Evolutionary conservation across 2,888 invertebrate genomes (phyloP).

Genomic region (Noctua janthe): DNA sequence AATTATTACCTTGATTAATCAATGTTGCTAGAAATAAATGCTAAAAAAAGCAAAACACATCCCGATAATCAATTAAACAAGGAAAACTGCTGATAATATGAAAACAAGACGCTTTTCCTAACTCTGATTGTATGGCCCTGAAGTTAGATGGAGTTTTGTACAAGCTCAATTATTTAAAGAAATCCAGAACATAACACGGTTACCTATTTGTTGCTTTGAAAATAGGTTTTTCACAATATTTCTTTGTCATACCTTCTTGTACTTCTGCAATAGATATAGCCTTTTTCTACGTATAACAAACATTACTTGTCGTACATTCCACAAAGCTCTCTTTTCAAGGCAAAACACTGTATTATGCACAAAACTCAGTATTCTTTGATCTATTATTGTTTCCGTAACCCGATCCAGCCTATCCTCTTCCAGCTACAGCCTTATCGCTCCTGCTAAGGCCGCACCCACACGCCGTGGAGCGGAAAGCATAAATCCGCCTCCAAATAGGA

Average conservation of each 20-base stretch:
- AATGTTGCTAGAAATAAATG: not conserved
- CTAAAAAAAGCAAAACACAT: not conserved
- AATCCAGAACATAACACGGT: not conserved
- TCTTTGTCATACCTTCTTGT: not conserved
- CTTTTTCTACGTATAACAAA: not conserved
- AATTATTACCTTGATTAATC: not conserved
- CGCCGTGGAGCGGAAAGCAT: constrained; percentile 59
- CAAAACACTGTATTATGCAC: too few relatives aligned
- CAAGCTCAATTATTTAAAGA: not conserved
- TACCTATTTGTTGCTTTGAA: not conserved
- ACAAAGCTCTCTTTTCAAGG: too few relatives aligned
- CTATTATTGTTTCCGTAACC: not conserved
- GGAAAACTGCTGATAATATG: constrained; percentile 26
- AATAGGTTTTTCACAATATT: not conserved
- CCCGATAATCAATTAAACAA: constrained; percentile 18
- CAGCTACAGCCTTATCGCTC: constrained; percentile 9
- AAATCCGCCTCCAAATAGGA: constrained; percentile 59
- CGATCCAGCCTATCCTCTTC: not conserved
- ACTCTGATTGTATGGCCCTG: constrained; percentile 28
- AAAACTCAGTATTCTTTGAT: not conserved
- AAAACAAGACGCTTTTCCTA: constrained; percentile 14
- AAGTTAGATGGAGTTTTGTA: not conserved
- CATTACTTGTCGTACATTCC: too few relatives aligned
- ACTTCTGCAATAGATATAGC: not conserved
- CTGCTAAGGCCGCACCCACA: constrained; percentile 37